Conservation (phyloP, 1,140 invertebrate species). For the Radopholus similis region DNA sequence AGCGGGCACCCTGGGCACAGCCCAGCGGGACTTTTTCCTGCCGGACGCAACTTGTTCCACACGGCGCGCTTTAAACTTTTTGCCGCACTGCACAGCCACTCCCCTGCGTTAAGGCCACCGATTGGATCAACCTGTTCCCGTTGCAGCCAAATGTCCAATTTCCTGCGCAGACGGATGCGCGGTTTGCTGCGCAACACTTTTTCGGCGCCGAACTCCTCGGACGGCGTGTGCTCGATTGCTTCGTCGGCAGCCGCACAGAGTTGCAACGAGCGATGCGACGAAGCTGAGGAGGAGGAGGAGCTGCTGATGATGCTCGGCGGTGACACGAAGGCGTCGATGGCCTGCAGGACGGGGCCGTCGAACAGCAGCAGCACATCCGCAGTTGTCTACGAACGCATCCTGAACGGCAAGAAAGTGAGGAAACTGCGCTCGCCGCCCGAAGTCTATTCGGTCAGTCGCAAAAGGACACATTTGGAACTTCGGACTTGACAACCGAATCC, state of each 20-base stretch:
- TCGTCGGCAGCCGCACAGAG: background rate
- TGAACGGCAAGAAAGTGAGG: constrained; percentile 43
- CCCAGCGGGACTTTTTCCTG: too few relatives aligned
- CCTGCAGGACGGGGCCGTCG: background rate
- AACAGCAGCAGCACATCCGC: constrained; percentile 1
- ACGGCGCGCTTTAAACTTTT: too few relatives aligned
- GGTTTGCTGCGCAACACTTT: constrained; percentile 13
- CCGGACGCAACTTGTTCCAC: too few relatives aligned
- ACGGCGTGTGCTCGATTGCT: background rate
- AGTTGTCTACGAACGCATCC: constrained; percentile 40
- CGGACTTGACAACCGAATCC: too few relatives aligned
- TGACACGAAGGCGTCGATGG: background rate
- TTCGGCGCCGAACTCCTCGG: constrained; percentile 7
- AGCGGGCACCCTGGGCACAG: too few relatives aligned
- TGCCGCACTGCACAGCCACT: too few relatives aligned
- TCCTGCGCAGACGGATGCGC: constrained; percentile 7
- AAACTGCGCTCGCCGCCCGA: constrained; percentile 39
- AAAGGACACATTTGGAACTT: background rate
- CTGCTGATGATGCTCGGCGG: constrained; percentile 4
- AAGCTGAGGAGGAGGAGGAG: background rate
- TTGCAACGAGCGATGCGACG: background rate
- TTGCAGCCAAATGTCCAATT: constrained; percentile 9
- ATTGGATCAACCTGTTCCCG: too few relatives aligned
- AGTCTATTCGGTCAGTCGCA: constrained; percentile 44
- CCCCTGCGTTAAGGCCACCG: too few relatives aligned